Evolutionary conservation across 2,797 vertebrate genomes (phyloP).

Genomic region (Vultur gryphus): DNA sequence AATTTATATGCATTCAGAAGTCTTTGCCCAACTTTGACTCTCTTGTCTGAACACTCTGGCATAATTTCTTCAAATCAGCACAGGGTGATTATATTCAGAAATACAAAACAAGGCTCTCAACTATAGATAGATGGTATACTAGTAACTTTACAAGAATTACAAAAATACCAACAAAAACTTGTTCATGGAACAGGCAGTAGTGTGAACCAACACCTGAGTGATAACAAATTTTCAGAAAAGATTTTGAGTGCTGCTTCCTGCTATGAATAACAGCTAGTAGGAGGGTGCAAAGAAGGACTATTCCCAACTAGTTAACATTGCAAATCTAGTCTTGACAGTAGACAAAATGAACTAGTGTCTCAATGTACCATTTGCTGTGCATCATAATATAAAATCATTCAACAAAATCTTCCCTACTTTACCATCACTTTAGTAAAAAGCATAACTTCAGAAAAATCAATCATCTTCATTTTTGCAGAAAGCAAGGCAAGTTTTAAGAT

Average conservation of each 20-base stretch:
- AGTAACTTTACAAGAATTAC: not conserved
- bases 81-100: not conserved
- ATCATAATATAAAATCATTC: not conserved
- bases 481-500: not conserved
- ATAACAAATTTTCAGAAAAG: not conserved
- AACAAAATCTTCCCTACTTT: not conserved
- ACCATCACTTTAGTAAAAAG: not conserved
- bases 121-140: not conserved
- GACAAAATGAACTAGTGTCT: not conserved
- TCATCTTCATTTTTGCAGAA: not conserved
- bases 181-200: not conserved
- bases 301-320: not conserved
- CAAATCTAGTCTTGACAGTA: not conserved
- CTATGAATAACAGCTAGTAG: constrained; percentile 39
- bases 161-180: not conserved
- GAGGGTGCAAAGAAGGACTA: constrained; percentile 28
- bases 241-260: not conserved
- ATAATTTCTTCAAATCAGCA: not conserved
- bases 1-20: constrained; percentile 3
- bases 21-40: not conserved
- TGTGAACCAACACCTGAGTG: constrained; percentile 20
- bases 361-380: not conserved
- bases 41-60: not conserved
- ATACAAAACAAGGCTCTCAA: not conserved
- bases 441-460: not conserved